Percentiles rank a stretch among this genome's conserved stretches.
These are phyloP conservation scores for Propsilocerus akamusi DNA, from an alignment of 1,140 invertebrate genomes.

Conservation along the genomic window DNA sequence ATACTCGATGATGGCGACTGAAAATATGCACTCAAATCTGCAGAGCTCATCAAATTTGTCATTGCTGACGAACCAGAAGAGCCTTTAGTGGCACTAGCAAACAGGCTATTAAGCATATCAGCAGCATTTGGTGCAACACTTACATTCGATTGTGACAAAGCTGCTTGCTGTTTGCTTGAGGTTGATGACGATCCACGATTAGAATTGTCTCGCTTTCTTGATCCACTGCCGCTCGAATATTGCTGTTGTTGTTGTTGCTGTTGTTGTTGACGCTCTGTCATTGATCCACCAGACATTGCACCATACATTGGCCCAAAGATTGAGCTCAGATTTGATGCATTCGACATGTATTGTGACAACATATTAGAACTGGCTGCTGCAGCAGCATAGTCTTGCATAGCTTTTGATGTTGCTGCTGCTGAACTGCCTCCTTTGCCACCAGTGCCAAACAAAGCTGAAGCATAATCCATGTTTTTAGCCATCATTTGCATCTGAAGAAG, in stretches of 20 bases:
- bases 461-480: not conserved
- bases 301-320: not conserved
- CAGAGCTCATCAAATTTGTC: not conserved
- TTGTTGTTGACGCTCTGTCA: not conserved
- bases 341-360: not conserved
- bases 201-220: not conserved
- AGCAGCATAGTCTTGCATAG: not conserved
- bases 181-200: too few relatives aligned
- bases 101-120: not conserved
- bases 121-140: not conserved
- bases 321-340: not conserved
- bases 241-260: not conserved
- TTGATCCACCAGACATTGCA: not conserved
- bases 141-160: not conserved
- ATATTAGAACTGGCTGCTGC: not conserved
- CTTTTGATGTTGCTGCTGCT: not conserved
- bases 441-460: not conserved
- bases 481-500: not conserved
- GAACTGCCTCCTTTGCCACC: not conserved
- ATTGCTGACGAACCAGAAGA: too few relatives aligned
- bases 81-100: not conserved
- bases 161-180: not conserved
- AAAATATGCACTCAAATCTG: not conserved
- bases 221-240: not conserved
- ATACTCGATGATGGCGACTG: not conserved